Base-by-base conservation (phyloP, 2,797 vertebrate genomes). In the Urocyon cinereoargenteus region DNA sequence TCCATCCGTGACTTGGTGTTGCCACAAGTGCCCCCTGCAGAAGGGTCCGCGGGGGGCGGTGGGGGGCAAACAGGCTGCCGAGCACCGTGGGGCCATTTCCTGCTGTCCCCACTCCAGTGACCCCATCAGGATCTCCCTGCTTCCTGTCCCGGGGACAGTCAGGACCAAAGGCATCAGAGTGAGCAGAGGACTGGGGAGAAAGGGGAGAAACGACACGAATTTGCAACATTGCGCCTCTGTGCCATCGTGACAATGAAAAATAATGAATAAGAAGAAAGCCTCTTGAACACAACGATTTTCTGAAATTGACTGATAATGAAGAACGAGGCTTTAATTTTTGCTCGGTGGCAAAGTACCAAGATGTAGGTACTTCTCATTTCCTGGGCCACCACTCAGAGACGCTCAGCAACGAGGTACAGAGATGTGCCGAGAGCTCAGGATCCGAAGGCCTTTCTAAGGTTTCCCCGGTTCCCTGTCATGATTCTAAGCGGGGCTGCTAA, bases 1-100 rank as follows among this genome's bases (percentile, higher is more conserved):
- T 87, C 92, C 97, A 98, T 98, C 97, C 97, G 98, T 97, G 97
- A 96, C 97, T 97, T 88, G 77, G 97, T 92, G 95, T 98, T 95
- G 96, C 90, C 96, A 96, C 96, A 98, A 98, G 86, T 16, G 79
- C 64, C 98, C 95, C 59, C 1, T 94, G 97, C 97, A 96, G 97
- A 86, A 98, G 40, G 40, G 40, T 0, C 40, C 6, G 6, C 1
- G 40, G 40, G 40, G 6, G 40, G 6, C 6, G 40, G 40, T 45
- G 40, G 40, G 40, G 6, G 40, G 40, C 40, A 45, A 45, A 45
- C 6, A 45, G 40, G 40, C 40, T 45, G 68, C 81, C 87, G 89
- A 96, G 82, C 85, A 53, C n/a, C 14, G 51, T 64, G 89, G 90
- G 94, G 91, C 49, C 40, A 3, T 45, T 75, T 81, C 70, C 77